Evolutionary conservation across 2,888 invertebrate species (phyloP), one percentile per base, ranked within the genome.

Genomic region (Ormyrus nitidulus): DNA sequence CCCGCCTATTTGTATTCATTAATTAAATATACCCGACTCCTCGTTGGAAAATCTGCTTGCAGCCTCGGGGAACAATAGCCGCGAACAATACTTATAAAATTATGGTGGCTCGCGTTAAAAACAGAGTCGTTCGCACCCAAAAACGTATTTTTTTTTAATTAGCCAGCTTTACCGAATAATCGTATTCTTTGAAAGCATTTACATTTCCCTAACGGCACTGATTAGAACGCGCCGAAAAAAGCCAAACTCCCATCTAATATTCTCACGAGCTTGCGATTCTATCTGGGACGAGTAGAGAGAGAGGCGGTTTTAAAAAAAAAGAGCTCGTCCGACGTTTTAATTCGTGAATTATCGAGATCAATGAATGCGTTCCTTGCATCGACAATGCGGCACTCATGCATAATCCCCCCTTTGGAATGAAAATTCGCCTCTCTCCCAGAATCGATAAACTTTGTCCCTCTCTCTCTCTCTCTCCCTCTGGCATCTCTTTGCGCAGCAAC

Each of bases 321-420:
- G 7, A 13, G 5, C 56, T 5, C 56, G 8, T 19, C 11, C 10
- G 46, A 44, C 34, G 34, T 34, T 34, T 34, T 34, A 34, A 34
- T 34, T 34, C 34, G 34, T 34, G 34, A 49, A 70, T 64, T 62
- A 48, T 49, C 53, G 48, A 49, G 49, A 68, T 79, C 73, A 51
- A 56, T 62, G 66, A 68, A 51, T 53, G 48, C 48, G 59, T 72
- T 34, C 48, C 13, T 49, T 6, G 51, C 19, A 65, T 56, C 56
- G 61, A 70, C 65, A 71, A 77, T 77, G 54, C 53, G n/a, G 46
- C 48, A 19, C 69, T 76, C 68, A 54, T 76, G 61, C 51, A 76
- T 69, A 76, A 76, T 76, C 53, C 19, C 10, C 48, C 34, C 3
- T 2, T 3, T 58, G 44, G 44, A 48, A 49, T 44, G 64, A 70